phyloP scores from a whole-genome alignment of 2,113 vertebrate genomes.

The Neotoma lepida region DNA sequence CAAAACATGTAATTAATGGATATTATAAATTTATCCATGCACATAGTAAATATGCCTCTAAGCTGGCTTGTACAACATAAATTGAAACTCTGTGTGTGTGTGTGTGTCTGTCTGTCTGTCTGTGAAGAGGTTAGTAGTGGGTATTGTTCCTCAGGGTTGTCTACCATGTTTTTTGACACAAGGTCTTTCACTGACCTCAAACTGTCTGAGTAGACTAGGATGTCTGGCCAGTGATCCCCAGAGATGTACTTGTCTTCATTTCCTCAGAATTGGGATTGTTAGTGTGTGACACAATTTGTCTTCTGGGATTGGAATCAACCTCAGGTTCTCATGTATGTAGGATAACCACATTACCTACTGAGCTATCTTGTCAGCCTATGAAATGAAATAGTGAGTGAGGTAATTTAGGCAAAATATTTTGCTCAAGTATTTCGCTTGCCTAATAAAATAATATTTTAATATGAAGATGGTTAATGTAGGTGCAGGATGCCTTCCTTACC shows the following conservation, averaged over 20 bases:
- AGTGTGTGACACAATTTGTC: neutral
- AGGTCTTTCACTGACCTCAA: neutral
- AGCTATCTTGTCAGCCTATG: neutral
- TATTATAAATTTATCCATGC: neutral
- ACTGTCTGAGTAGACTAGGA: neutral
- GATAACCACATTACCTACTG: neutral
- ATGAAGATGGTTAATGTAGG: neutral
- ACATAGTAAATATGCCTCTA: neutral
- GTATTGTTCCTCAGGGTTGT: neutral
- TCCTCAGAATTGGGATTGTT: neutral
- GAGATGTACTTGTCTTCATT: neutral
- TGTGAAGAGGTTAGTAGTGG: neutral
- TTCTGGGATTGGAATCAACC: neutral
- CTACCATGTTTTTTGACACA: neutral
- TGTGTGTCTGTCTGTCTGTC: neutral
- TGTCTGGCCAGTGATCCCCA: neutral
- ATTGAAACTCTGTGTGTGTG: neutral
- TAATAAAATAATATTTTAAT: neutral
- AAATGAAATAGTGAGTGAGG: neutral
- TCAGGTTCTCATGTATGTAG: neutral
- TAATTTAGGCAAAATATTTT: neutral
- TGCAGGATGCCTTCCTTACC: no score
- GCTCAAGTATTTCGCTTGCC: neutral
- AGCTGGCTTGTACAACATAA: neutral
- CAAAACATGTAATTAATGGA: neutral